Percentiles rank a stretch among this genome's conserved stretches.
phyloP scores from a whole-genome alignment of 2,113 vertebrate species.

The Pica pica region DNA sequence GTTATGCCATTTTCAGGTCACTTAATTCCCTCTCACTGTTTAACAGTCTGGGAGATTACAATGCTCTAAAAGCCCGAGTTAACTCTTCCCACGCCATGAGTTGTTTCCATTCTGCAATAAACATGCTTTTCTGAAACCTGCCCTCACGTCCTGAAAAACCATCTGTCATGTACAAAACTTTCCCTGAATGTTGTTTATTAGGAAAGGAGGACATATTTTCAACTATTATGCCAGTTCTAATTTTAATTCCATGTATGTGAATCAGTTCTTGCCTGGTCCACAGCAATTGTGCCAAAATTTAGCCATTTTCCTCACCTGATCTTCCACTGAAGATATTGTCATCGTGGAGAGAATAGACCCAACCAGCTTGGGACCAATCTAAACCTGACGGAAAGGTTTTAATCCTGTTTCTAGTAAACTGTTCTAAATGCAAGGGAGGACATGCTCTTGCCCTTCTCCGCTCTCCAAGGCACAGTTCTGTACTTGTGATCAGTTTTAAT shows the following conservation, averaged over 20 bases:
- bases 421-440: not conserved
- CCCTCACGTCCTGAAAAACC: not conserved
- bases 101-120: slow-evolving; percentile 4
- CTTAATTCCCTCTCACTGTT: slow-evolving; percentile 74
- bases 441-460: not conserved
- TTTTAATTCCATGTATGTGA: not conserved
- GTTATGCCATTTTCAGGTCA: slow-evolving; percentile 77
- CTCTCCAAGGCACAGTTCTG: not conserved
- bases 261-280: not conserved
- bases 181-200: not conserved
- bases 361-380: not conserved
- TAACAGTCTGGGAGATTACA: slow-evolving; percentile 70
- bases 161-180: not conserved
- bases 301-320: not conserved
- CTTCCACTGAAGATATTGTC: not conserved
- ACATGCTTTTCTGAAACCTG: not conserved
- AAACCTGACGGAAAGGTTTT: not conserved
- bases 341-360: not conserved
- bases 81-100: slow-evolving; percentile 43
- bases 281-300: not conserved
- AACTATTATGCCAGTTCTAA: not conserved
- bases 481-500: not conserved
- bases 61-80: slow-evolving; percentile 57
- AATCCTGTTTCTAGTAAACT: not conserved
- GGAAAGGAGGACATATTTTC: not conserved